Conservation (phyloP, 1,140 invertebrate species). For the Aphaenogaster rudis region DNA sequence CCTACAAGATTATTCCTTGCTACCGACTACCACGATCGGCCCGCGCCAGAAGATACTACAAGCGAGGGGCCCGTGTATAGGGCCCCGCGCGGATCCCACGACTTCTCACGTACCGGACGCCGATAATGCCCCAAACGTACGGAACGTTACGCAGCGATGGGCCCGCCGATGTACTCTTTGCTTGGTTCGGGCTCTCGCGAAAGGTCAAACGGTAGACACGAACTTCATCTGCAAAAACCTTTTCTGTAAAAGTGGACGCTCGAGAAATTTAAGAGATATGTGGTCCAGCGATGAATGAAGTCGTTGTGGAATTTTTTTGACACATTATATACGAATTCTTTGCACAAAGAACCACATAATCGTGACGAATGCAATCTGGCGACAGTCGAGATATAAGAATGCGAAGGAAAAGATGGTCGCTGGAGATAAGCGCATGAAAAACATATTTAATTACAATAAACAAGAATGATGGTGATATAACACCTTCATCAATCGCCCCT, state of each 20-base stretch:
- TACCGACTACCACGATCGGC: conserved; percentile 76
- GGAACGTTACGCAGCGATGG: conserved; percentile 54
- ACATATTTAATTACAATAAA: conserved; percentile 69
- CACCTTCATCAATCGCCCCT: conserved; percentile 73
- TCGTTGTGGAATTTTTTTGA: not conserved
- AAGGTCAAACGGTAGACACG: conserved; percentile 30
- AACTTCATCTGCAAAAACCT: not conserved
- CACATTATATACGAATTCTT: not conserved
- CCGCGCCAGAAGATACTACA: conserved; percentile 67
- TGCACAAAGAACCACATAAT: not conserved
- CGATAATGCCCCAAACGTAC: conserved; percentile 77
- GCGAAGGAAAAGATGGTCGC: not conserved
- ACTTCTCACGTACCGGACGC: conserved; percentile 81
- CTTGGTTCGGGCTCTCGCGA: not conserved
- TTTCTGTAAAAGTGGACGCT: not conserved
- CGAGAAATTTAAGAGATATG: not conserved
- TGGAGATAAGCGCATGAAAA: conserved; percentile 32
- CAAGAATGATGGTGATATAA: conserved; percentile 71
- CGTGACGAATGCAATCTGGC: not conserved
- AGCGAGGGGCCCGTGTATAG: conserved; percentile 47
- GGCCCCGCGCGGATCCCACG: conserved; percentile 75
- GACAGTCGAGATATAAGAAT: not conserved
- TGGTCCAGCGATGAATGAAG: not conserved
- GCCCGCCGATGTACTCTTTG: conserved; percentile 10
- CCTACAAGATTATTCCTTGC: conserved; percentile 78